These are phyloP conservation scores for Bombus pyrosoma DNA, from an alignment of 1,140 invertebrate genomes.

Conservation along the genomic window DNA sequence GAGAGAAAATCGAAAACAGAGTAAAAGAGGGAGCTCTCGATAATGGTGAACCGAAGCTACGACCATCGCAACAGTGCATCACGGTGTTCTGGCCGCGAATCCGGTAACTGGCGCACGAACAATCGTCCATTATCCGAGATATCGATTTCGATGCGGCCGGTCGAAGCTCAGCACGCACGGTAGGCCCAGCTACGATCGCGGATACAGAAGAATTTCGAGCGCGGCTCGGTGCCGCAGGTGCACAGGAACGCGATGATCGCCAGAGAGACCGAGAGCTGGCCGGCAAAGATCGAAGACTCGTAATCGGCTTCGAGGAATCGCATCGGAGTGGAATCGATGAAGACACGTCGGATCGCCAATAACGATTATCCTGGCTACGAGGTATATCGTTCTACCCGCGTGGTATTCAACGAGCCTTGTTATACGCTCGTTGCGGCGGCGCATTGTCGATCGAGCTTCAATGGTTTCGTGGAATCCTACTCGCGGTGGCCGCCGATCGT, in stretches of 20 bases:
- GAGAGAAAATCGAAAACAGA: neutral
- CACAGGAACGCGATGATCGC: slow-evolving; percentile 29
- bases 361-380: slow-evolving; percentile 63
- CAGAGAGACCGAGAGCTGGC: slow-evolving; percentile 5
- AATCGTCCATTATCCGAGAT: slow-evolving; percentile 12
- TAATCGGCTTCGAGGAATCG: slow-evolving; percentile 67
- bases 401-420: slow-evolving; percentile 57
- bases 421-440: slow-evolving; percentile 57
- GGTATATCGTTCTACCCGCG: slow-evolving; percentile 44
- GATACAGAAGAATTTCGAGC: slow-evolving; percentile 30
- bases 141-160: slow-evolving; percentile 23
- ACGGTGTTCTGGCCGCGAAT: neutral
- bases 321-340: slow-evolving; percentile 61
- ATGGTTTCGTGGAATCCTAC: slow-evolving; percentile 60
- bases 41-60: neutral
- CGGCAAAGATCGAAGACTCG: slow-evolving; percentile 32
- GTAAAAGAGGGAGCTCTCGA: neutral
- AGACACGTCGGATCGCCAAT: slow-evolving; percentile 66
- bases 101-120: slow-evolving; percentile 14
- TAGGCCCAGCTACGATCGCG: neutral
- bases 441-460: slow-evolving; percentile 58
- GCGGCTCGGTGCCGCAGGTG: slow-evolving; percentile 23
- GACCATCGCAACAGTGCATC: neutral
- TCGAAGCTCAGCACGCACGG: neutral
- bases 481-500: slow-evolving; percentile 38